Percentiles rank a stretch among this genome's conserved stretches.
Evolutionary conservation across 2,888 invertebrate genomes (phyloP).

Genomic region (Eugnorisma glareosa): DNA sequence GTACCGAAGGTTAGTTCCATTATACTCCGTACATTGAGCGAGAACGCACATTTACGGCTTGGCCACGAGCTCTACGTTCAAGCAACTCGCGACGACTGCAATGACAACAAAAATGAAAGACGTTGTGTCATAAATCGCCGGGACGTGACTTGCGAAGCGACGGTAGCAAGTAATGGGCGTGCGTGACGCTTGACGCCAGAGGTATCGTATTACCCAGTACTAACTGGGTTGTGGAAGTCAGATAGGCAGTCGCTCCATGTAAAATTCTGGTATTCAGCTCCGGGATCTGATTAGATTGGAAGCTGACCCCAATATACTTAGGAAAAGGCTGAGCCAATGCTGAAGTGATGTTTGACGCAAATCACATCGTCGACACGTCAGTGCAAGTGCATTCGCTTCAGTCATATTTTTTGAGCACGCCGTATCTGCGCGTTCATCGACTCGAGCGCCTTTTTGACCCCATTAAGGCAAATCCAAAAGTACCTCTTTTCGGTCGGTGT

Average conservation of each 20-base stretch:
- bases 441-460: neutral
- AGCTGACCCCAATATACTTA: neutral
- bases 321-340: neutral
- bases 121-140: neutral
- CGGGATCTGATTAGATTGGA: neutral
- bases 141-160: too few relatives aligned
- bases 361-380: neutral
- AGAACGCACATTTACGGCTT: neutral
- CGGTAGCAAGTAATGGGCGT: too few relatives aligned
- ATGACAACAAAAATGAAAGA: neutral
- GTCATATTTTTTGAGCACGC: neutral
- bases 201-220: too few relatives aligned
- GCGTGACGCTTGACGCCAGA: too few relatives aligned
- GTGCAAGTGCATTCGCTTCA: neutral
- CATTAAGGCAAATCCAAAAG: neutral
- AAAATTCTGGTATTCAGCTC: neutral
- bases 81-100: neutral
- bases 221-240: too few relatives aligned
- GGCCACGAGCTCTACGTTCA: too few relatives aligned
- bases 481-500: neutral
- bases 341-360: neutral
- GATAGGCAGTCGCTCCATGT: too few relatives aligned
- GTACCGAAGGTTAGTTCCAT: slow-evolving; percentile 4
- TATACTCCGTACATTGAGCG: neutral
- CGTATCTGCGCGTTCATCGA: neutral